A percentile compares a stretch with the other conserved stretches of the same genome.
phyloP scores from a whole-genome alignment of 1,140 invertebrate species.

The Camponotus vicinus region DNA sequence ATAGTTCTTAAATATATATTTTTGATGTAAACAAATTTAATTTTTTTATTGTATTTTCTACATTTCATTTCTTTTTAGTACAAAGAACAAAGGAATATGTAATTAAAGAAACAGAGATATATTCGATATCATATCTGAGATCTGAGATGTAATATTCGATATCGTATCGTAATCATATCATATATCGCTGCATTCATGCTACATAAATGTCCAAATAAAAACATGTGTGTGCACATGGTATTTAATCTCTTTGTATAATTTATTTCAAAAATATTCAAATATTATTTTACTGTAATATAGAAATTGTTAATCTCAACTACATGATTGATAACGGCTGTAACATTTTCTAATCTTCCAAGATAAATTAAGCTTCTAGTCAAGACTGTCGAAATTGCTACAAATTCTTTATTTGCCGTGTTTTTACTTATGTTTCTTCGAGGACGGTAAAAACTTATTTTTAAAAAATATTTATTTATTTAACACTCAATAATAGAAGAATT shows the following conservation, averaged over 20 bases:
- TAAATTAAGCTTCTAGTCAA: conserved; percentile 62
- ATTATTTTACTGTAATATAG: conserved; percentile 2
- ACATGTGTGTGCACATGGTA: not conserved
- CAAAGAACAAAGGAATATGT: too few species aligned
- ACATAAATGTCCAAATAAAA: conserved; percentile 11
- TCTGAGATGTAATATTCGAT: not conserved
- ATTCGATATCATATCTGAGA: not conserved
- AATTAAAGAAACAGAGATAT: too few species aligned
- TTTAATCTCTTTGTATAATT: conserved; percentile 5
- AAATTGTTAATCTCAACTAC: not conserved
- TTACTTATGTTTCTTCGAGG: conserved; percentile 58
- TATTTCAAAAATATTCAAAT: conserved; percentile 22
- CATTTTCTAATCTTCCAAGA: not conserved
- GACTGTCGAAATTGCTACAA: conserved; percentile 65
- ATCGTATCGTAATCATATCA: conserved; percentile 7
- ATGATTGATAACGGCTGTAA: not conserved
- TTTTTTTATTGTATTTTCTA: not conserved
- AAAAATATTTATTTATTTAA: not conserved
- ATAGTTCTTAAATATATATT: not conserved
- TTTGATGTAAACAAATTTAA: too few species aligned
- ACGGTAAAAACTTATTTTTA: conserved; percentile 45
- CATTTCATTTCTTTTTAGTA: not conserved
- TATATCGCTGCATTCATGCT: conserved; percentile 18
- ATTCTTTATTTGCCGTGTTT: conserved; percentile 64
- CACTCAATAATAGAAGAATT: not conserved